A percentile compares a stretch with the other conserved stretches of the same genome.
phyloP scores from a whole-genome alignment of 2,888 invertebrate species.

The Laspeyria flexula region DNA sequence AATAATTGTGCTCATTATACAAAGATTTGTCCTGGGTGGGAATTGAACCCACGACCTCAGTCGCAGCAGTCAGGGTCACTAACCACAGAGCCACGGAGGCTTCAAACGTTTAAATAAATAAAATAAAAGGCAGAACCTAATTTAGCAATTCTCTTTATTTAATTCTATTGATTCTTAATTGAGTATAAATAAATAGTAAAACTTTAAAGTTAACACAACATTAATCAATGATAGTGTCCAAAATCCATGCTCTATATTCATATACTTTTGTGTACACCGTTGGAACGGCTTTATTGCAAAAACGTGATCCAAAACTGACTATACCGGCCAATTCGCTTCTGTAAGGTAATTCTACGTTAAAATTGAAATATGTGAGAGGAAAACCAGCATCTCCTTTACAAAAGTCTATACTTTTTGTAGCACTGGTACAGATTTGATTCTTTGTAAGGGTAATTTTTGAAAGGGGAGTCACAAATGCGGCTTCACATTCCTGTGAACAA shows the following conservation, averaged over 20 bases:
- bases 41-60: too few species aligned
- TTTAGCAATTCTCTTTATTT: too few species aligned
- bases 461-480: neutral
- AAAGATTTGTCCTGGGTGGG: too few species aligned
- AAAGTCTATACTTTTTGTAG: neutral
- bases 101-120: too few species aligned
- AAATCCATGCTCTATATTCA: slow-evolving; percentile 7
- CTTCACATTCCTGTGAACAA: slow-evolving; percentile 3
- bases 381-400: neutral
- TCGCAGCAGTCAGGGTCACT: too few species aligned
- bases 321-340: neutral
- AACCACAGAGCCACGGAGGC: too few species aligned
- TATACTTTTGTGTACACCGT: slow-evolving; percentile 4
- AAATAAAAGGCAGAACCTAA: too few species aligned
- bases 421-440: slow-evolving; percentile 2
- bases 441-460: neutral
- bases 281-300: neutral
- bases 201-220: too few species aligned
- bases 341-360: too few species aligned
- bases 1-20: too few species aligned
- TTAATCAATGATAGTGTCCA: neutral
- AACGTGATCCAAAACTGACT: neutral
- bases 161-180: too few species aligned
- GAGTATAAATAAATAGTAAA: neutral
- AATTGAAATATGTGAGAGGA: neutral